Percentiles rank a stretch among this genome's conserved stretches.
Evolutionary conservation across 53 echinoderm and acorn worm genomes (phyloP).

Genomic region (Glandiceps talaboti): DNA sequence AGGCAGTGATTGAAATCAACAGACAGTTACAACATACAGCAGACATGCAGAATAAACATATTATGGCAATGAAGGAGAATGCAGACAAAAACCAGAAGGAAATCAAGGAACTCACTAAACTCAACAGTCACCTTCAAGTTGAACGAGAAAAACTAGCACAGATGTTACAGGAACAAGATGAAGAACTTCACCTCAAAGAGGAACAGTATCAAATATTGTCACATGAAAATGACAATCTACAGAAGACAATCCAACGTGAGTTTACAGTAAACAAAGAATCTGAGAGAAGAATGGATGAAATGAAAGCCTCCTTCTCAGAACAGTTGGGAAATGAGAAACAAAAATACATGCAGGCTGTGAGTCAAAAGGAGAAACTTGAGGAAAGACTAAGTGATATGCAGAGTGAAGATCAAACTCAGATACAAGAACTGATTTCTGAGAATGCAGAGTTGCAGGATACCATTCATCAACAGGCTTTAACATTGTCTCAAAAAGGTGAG

Average conservation of each 20-base stretch:
- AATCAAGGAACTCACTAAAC: constrained; percentile 13
- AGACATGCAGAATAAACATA: constrained; percentile 18
- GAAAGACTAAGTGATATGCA: constrained; percentile 50
- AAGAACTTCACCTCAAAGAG: constrained; percentile 3
- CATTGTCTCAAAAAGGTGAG: constrained; percentile 11
- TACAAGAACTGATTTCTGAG: constrained; percentile 44
- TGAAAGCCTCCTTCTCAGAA: not conserved
- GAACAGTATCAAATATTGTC: not conserved
- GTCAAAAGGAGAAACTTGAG: constrained; percentile 41
- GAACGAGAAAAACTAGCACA: constrained; percentile 38
- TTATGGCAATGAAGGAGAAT: not conserved
- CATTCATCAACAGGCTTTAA: constrained; percentile 37
- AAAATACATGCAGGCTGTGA: constrained; percentile 35
- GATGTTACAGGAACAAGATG: constrained; percentile 12
- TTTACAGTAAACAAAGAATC: not conserved
- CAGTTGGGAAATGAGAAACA: constrained; percentile 24
- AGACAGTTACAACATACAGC: constrained; percentile 45
- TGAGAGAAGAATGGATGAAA: not conserved
- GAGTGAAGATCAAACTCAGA: constrained; percentile 23
- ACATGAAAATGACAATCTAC: not conserved
- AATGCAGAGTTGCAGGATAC: constrained; percentile 63
- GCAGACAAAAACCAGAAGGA: constrained; percentile 48
- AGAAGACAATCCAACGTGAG: not conserved
- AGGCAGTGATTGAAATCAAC: constrained; percentile 50
- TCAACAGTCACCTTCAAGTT: constrained; percentile 9